Conservation (phyloP, 2,888 invertebrate species). For the Drosophila stalkeri region DNA sequence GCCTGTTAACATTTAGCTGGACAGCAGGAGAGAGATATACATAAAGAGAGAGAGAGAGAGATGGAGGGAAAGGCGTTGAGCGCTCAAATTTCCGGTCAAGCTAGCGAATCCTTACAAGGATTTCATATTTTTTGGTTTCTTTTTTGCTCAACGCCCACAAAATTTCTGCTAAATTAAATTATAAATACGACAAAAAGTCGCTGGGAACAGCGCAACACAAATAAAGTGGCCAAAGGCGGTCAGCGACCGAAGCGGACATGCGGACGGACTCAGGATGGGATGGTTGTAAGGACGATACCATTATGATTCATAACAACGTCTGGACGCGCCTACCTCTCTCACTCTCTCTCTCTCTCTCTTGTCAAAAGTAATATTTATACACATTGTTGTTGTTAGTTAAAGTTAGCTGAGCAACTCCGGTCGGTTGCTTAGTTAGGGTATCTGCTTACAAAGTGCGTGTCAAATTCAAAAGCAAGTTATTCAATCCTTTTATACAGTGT, state of each 20-base stretch:
- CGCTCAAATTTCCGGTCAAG: constrained; percentile 78
- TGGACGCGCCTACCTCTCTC: constrained; percentile 38
- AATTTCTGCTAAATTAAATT: constrained; percentile 80
- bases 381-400: constrained; percentile 56
- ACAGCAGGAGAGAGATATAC: background rate
- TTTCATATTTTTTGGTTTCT: constrained; percentile 58
- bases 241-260: background rate
- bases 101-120: constrained; percentile 73
- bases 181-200: constrained; percentile 77
- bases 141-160: constrained; percentile 74
- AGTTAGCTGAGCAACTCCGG: constrained; percentile 50
- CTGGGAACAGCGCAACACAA: constrained; percentile 53
- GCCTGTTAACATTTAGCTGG: constrained; percentile 52
- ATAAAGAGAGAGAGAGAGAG: background rate
- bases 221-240: constrained; percentile 64
- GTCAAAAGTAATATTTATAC: background rate
- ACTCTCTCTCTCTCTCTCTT: too few relatives aligned
- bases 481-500: constrained; percentile 67
- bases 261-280: background rate
- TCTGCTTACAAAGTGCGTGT: constrained; percentile 74
- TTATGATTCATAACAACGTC: constrained; percentile 77
- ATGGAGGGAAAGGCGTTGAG: background rate
- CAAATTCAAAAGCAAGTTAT: constrained; percentile 75
- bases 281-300: constrained; percentile 45
- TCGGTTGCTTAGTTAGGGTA: constrained; percentile 36